Evolutionary conservation across 2,797 vertebrate genomes (phyloP).

Genomic region (Acridotheres tristis): DNA sequence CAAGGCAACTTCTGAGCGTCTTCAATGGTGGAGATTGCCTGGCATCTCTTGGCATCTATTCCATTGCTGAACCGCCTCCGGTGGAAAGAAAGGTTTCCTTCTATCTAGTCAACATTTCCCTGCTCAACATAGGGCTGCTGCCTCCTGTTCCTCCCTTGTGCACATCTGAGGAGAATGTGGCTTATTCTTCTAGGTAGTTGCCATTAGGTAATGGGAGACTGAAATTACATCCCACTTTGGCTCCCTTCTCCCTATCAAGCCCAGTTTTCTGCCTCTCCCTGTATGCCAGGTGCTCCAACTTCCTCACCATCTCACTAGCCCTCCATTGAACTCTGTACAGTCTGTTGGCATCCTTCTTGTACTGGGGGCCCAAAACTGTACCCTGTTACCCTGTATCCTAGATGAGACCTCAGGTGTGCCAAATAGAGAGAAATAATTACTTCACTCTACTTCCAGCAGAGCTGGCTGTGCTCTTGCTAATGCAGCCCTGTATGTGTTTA

Average conservation of each 20-base stretch:
- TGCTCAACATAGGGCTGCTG: background rate
- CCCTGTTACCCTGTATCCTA: background rate
- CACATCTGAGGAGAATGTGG: background rate
- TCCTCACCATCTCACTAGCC: background rate
- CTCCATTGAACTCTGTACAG: background rate
- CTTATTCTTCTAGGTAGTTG: background rate
- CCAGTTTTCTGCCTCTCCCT: background rate
- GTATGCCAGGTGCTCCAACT: background rate
- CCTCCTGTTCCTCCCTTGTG: background rate
- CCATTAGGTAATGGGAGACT: background rate
- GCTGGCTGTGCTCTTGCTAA: background rate
- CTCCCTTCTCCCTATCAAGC: background rate
- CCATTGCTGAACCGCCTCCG: background rate
- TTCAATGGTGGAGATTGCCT: background rate
- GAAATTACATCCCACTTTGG: background rate
- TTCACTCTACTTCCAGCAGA: background rate
- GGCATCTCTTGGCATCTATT: background rate
- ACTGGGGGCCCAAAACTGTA: background rate
- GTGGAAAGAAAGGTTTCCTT: background rate
- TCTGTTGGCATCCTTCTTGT: background rate
- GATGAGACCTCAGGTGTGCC: background rate
- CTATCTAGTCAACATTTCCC: background rate
- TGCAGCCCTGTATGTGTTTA: background rate
- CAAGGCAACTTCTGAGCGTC: background rate
- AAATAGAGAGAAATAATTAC: background rate